Evolutionary conservation across 2,113 vertebrate genomes (phyloP).

Genomic region (Callipepla squamata): DNA sequence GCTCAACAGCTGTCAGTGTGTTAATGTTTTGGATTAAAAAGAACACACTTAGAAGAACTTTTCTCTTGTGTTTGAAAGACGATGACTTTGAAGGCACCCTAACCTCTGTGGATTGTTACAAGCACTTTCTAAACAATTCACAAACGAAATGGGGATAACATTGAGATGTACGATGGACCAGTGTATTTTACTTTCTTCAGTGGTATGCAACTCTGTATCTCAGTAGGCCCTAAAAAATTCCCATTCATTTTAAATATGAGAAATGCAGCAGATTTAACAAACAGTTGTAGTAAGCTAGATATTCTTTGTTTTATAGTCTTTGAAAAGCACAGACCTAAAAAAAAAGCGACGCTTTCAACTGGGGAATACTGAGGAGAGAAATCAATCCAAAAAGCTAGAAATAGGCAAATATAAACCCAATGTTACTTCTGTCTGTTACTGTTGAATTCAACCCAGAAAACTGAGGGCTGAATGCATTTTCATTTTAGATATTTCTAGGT

Average conservation of each 20-base stretch:
- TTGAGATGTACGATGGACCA: neutral
- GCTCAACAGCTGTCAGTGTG: slow-evolving; percentile 10
- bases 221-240: neutral
- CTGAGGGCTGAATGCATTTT: neutral
- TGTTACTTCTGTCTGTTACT: neutral
- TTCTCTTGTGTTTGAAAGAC: slow-evolving; percentile 31
- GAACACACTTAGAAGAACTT: slow-evolving; percentile 57
- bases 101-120: neutral
- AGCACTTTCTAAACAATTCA: neutral
- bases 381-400: neutral
- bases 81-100: neutral
- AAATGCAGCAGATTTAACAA: neutral
- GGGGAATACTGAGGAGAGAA: neutral
- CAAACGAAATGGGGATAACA: neutral
- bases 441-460: neutral
- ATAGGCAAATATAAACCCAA: neutral
- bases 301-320: neutral
- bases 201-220: neutral
- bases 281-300: neutral
- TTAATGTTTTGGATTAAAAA: slow-evolving; percentile 32
- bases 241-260: neutral
- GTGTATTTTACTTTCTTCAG: neutral
- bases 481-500: neutral
- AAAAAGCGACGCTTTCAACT: neutral
- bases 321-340: neutral